Evolutionary conservation across 2,888 invertebrate species (phyloP).

Genomic region (Aelia acuminata): DNA sequence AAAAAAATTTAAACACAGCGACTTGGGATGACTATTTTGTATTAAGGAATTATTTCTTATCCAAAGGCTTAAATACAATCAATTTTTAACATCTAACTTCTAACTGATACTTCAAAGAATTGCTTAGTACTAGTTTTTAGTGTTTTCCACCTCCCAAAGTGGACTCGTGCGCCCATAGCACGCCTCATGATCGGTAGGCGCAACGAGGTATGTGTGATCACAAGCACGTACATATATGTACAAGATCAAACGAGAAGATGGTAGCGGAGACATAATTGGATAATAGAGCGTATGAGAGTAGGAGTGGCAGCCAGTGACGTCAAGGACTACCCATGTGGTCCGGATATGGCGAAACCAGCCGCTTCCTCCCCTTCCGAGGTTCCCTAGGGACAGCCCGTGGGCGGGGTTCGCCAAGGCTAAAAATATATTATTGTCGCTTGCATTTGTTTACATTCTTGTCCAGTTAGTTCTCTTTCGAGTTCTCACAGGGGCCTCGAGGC

Average conservation of each 20-base stretch:
- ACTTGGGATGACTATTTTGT: too few relatives aligned
- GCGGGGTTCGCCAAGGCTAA: constrained; percentile 22
- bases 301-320: constrained; percentile 39
- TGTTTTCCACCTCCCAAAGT: too few relatives aligned
- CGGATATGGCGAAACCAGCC: constrained; percentile 49
- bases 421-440: background rate
- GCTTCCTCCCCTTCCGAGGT: constrained; percentile 46
- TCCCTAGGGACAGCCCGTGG: constrained; percentile 41
- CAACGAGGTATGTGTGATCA: too few relatives aligned
- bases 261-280: constrained; percentile 32
- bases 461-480: background rate
- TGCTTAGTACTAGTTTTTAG: too few relatives aligned
- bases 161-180: too few relatives aligned
- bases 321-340: background rate
- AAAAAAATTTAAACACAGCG: too few relatives aligned
- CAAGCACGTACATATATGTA: background rate
- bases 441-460: background rate
- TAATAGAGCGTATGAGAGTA: background rate
- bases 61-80: too few relatives aligned
- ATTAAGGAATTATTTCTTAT: too few relatives aligned
- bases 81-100: too few relatives aligned
- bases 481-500: background rate
- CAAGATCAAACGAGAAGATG: background rate
- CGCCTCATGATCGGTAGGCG: too few relatives aligned
- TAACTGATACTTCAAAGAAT: too few relatives aligned